These are phyloP conservation scores for Neoarius graeffei DNA, from an alignment of 2,113 vertebrate genomes.

Conservation along the genomic window DNA sequence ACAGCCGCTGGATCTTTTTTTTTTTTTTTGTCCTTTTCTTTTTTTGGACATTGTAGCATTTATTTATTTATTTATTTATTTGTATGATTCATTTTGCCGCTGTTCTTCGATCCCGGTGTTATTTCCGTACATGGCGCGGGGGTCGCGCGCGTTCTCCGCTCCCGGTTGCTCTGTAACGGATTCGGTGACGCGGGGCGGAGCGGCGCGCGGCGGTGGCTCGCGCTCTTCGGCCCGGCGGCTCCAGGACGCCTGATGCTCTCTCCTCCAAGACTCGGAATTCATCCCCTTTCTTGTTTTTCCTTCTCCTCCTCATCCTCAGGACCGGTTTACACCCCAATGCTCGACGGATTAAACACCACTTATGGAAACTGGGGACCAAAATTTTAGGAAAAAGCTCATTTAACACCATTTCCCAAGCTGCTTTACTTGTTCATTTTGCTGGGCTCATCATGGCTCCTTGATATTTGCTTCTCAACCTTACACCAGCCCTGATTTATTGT, in stretches of 20 bases:
- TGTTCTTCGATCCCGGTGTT: not conserved
- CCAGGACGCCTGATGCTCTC: constrained; percentile 72
- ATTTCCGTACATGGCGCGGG: constrained; percentile 30
- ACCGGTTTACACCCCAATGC: constrained; percentile 82
- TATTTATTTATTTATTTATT: not conserved
- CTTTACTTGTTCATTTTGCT: not conserved
- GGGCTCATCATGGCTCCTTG: constrained; percentile 43
- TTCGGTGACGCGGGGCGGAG: constrained; percentile 21
- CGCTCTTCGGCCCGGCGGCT: constrained; percentile 65
- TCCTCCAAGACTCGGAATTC: constrained; percentile 57
- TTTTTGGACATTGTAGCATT: not conserved
- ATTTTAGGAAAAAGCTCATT: constrained; percentile 97
- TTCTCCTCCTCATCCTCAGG: constrained; percentile 39
- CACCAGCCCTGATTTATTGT: constrained; percentile 59
- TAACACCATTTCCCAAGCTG: constrained; percentile 65
- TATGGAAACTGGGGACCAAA: constrained; percentile 99
- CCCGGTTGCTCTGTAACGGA: not conserved
- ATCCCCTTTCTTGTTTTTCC: constrained; percentile 58
- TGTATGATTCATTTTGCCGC: not conserved
- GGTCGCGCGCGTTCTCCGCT: constrained; percentile 11
- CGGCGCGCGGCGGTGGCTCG: constrained; percentile 33
- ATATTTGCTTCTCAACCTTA: constrained; percentile 58
- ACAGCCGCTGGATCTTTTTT: constrained; percentile 36
- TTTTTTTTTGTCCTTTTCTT: constrained; percentile 1
- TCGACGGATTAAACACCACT: constrained; percentile 91